These are phyloP conservation scores for Micrastur ruficollis DNA, from an alignment of 2,797 vertebrate species.

Conservation along the genomic window DNA sequence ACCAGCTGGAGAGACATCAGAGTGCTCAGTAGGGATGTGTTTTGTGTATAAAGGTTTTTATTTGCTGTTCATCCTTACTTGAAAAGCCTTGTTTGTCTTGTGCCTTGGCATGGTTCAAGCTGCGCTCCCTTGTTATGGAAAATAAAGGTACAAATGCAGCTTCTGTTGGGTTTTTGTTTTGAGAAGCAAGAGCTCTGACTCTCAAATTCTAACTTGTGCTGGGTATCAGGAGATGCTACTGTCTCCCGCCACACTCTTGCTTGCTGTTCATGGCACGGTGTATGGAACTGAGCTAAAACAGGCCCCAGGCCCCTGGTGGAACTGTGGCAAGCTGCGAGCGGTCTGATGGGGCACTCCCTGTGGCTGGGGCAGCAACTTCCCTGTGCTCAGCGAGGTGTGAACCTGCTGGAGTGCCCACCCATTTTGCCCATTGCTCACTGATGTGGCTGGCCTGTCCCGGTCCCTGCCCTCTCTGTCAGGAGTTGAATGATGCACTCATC, in stretches of 20 bases:
- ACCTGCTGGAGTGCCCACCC: background rate
- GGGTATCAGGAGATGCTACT: accelerated
- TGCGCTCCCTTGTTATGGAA: background rate
- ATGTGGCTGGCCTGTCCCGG: accelerated
- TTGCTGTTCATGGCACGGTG: accelerated
- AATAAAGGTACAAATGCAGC: background rate
- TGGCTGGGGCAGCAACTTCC: background rate
- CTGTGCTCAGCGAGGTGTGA: accelerated
- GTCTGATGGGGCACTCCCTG: accelerated
- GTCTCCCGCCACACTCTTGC: accelerated
- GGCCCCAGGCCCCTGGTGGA: background rate
- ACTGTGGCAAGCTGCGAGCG: background rate
- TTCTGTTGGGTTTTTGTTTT: background rate
- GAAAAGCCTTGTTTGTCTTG: background rate
- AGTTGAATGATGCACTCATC: background rate
- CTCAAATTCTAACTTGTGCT: background rate
- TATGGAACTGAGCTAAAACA: background rate
- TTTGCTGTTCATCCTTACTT: background rate
- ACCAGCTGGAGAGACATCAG: background rate
- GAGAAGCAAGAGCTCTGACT: background rate
- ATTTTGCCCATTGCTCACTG: background rate
- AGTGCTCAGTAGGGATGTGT: background rate
- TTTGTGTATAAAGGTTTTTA: background rate
- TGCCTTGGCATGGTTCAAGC: background rate
- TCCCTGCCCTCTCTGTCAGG: background rate